Percentiles rank a stretch among this genome's conserved stretches.
These are phyloP conservation scores for Brenthis ino DNA, from an alignment of 2,888 invertebrate genomes.

Conservation along the genomic window DNA sequence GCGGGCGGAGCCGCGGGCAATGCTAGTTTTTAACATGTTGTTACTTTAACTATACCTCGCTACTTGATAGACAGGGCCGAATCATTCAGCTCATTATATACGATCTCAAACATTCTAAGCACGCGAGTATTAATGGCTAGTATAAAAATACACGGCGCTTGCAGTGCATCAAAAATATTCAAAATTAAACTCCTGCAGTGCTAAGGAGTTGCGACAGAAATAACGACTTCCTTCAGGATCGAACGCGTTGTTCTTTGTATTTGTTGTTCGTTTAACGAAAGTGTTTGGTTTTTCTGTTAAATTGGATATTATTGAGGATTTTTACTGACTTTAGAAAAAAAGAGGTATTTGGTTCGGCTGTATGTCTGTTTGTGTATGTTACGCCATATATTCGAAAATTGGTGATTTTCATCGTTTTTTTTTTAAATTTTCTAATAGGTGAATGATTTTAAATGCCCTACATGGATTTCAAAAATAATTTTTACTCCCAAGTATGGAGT, in stretches of 20 bases:
- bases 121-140: constrained; percentile 40
- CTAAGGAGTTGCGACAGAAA: constrained; percentile 63
- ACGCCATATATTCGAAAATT: too few relatives aligned
- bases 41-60: constrained; percentile 1
- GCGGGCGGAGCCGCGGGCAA: too few relatives aligned
- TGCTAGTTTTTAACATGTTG: neutral
- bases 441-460: too few relatives aligned
- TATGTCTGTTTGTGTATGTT: too few relatives aligned
- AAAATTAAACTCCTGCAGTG: constrained; percentile 62
- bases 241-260: constrained; percentile 10
- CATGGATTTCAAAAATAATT: too few relatives aligned
- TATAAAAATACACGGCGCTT: constrained; percentile 47
- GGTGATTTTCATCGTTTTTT: too few relatives aligned
- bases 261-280: neutral
- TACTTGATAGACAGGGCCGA: constrained; percentile 10
- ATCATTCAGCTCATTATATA: constrained; percentile 27
- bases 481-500: too few relatives aligned
- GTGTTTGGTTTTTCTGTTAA: neutral
- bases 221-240: constrained; percentile 57
- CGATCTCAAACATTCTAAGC: constrained; percentile 41
- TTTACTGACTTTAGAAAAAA: too few relatives aligned
- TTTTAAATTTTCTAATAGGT: too few relatives aligned
- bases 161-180: constrained; percentile 72
- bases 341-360: too few relatives aligned
- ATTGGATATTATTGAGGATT: neutral